Evolutionary conservation across 1,140 invertebrate species (phyloP).

Genomic region (Trialeurodes vaporariorum): DNA sequence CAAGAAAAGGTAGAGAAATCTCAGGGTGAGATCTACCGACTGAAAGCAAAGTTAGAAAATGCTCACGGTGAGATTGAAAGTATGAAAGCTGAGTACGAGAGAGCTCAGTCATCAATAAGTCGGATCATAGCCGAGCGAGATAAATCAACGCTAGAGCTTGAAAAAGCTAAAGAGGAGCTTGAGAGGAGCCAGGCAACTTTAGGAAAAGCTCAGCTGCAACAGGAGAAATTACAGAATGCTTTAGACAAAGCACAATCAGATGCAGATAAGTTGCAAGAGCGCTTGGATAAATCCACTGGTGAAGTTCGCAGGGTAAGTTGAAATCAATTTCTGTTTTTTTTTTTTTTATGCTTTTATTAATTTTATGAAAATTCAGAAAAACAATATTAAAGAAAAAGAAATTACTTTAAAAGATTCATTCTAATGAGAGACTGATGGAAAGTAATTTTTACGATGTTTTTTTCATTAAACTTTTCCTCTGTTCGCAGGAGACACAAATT

Average conservation of each 20-base stretch:
- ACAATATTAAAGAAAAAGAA: too few relatives aligned
- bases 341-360: too few relatives aligned
- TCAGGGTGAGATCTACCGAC: conserved; percentile 84
- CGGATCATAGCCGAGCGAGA: conserved; percentile 78
- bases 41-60: conserved; percentile 87
- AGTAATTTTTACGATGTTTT: too few relatives aligned
- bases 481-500: too few relatives aligned
- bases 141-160: conserved; percentile 67
- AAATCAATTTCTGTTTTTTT: too few relatives aligned
- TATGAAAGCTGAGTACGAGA: conserved; percentile 79
- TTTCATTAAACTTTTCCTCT: too few relatives aligned
- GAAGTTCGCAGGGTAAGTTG: conserved; percentile 64
- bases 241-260: conserved; percentile 82
- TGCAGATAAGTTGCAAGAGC: conserved; percentile 79
- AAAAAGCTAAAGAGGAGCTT: conserved; percentile 81
- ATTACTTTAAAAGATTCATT: too few relatives aligned
- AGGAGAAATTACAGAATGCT: conserved; percentile 77
- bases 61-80: conserved; percentile 87
- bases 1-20: conserved; percentile 89
- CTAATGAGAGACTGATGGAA: too few relatives aligned
- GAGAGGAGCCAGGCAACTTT: conserved; percentile 78
- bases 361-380: too few relatives aligned
- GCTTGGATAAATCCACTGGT: conserved; percentile 61
- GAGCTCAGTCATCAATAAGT: conserved; percentile 57
- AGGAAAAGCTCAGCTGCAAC: conserved; percentile 77